phyloP scores from a whole-genome alignment of 1,140 invertebrate genomes.

The Leptestheria dahalacensis region DNA sequence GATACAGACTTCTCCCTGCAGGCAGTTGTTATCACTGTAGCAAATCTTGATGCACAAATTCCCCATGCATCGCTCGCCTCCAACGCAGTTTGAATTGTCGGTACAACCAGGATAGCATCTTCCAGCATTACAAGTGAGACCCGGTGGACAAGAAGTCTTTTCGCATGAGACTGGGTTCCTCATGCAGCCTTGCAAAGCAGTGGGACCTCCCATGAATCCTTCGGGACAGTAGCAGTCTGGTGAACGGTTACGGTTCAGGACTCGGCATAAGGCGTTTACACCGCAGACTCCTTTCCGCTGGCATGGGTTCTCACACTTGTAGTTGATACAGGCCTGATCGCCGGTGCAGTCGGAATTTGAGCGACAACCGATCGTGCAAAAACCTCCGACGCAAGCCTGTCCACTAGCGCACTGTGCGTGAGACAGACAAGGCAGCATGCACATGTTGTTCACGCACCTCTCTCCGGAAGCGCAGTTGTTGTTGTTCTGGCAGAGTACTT shows the following conservation, averaged over 20 bases:
- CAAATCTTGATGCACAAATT: slow-evolving; percentile 69
- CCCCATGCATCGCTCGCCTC: slow-evolving; percentile 64
- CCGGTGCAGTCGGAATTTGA: slow-evolving; percentile 59
- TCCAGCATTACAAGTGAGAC: slow-evolving; percentile 54
- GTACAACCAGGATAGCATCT: slow-evolving; percentile 58
- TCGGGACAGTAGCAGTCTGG: slow-evolving; percentile 59
- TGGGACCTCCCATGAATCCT: slow-evolving; percentile 72
- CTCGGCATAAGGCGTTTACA: slow-evolving; percentile 63
- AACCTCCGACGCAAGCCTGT: slow-evolving; percentile 61
- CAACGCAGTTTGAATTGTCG: slow-evolving; percentile 43
- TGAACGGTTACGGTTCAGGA: slow-evolving; percentile 48
- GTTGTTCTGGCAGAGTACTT: slow-evolving; percentile 57
- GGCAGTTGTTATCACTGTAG: slow-evolving; percentile 71
- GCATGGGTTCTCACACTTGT: slow-evolving; percentile 69
- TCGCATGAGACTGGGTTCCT: slow-evolving; percentile 50
- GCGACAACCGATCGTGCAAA: slow-evolving; percentile 58
- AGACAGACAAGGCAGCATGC: slow-evolving; percentile 54
- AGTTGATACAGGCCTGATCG: slow-evolving; percentile 61
- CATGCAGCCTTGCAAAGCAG: slow-evolving; percentile 72
- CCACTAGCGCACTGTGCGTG: slow-evolving; percentile 61
- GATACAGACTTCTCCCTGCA: slow-evolving; percentile 74
- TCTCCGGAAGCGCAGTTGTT: slow-evolving; percentile 66
- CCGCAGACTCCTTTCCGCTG: slow-evolving; percentile 57
- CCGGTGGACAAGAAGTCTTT: slow-evolving; percentile 44
- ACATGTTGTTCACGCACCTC: slow-evolving; percentile 58